Evolutionary conservation across 2,797 vertebrate species (phyloP), one percentile per base, ranked within the genome.

Genomic region (Pangasius djambal): DNA sequence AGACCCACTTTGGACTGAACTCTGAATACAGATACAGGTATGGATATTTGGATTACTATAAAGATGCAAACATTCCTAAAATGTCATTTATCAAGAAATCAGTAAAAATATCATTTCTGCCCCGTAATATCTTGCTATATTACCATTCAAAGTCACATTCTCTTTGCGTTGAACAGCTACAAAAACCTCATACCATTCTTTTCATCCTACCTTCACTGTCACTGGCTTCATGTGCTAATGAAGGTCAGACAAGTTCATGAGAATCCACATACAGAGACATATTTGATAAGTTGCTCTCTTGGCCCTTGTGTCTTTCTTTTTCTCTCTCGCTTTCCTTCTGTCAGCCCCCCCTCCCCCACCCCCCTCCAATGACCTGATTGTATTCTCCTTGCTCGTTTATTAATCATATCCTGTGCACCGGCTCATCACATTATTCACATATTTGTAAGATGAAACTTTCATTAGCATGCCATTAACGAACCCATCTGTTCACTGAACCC

Each of bases 371-470:
- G 85, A 81, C 85, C 70, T 52, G 37, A 59, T 16, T 40, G 63
- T 31, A 28, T 70, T 84, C 78, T 75, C 55, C 81, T 85, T 31
- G 69, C 86, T 89, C 70, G 55, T 89, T 57, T 77, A 89, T 89
- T 87, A 87, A 85, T 75, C 25, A 87, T 87, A 74, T 87, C 86
- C 57, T 67, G 44, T 34, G 67, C 25, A 13, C 20, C 6, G 77
- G 50, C 88, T 85, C 86, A 15, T 85, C 81, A 72, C 70, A 85
- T 85, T 61, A 88, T 78, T 85, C 89, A 88, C 65, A 85, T 83
- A 87, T 87, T 89, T 87, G 88, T 89, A 83, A 83, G 81, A 83
- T 67, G 77, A 89, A 87, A 84, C 85, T 87, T 89, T 87, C 89
- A 87, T 89, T 84, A 87, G 70, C 86, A 85, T 50, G 7, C 79